A percentile compares a stretch with the other conserved stretches of the same genome.
Evolutionary conservation across 2,797 vertebrate species (phyloP).

Genomic region (Helostoma temminkii): DNA sequence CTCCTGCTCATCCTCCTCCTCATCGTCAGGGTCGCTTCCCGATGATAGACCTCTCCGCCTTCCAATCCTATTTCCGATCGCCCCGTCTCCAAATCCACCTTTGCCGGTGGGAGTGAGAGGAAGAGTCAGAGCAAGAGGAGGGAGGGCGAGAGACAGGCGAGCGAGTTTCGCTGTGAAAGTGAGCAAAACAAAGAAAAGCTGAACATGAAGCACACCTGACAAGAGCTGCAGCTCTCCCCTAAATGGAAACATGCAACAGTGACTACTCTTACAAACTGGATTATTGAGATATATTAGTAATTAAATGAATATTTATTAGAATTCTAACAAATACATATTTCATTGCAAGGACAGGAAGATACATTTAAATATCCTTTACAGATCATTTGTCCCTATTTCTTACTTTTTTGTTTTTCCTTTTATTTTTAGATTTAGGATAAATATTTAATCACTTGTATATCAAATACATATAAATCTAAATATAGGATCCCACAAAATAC

Average conservation of each 20-base stretch:
- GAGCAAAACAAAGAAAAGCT: slow-evolving; percentile 19
- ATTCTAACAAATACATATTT: not conserved
- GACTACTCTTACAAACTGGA: not conserved
- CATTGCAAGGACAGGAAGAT: not conserved
- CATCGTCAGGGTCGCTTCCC: slow-evolving; percentile 84
- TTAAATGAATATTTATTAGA: not conserved
- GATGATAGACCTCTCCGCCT: slow-evolving; percentile 82
- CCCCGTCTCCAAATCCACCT: slow-evolving; percentile 87
- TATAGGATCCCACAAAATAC: no score
- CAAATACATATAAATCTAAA: no score
- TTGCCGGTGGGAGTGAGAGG: slow-evolving; percentile 85
- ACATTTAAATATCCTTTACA: no score
- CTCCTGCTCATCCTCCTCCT: slow-evolving; percentile 85
- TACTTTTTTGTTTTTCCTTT: no score
- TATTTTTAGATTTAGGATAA: no score
- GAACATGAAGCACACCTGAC: not conserved
- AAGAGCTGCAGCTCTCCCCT: not conserved
- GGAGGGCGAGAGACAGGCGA: slow-evolving; percentile 91
- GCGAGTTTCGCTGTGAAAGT: slow-evolving; percentile 88
- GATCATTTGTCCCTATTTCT: no score
- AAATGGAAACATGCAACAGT: not conserved
- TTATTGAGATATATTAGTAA: no score
- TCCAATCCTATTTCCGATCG: slow-evolving; percentile 83
- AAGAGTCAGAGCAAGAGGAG: slow-evolving; percentile 91
- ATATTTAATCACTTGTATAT: no score